Conservation (phyloP, 2,113 vertebrate species). For the Columba janthina region DNA sequence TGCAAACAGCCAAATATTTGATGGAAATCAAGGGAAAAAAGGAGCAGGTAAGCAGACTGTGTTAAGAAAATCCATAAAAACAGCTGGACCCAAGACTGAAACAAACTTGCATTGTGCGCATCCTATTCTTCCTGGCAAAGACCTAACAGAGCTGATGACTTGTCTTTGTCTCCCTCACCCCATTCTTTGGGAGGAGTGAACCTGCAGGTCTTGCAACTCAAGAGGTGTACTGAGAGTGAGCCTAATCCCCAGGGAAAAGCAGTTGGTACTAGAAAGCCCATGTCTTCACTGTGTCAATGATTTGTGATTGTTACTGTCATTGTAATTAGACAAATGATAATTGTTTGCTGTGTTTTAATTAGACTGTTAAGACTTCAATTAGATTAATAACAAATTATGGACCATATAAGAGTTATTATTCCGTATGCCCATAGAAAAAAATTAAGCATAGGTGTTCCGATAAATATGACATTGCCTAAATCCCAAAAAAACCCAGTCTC, state of each 20-base stretch:
- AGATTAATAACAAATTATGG: neutral
- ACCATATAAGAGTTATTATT: neutral
- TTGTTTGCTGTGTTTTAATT: neutral
- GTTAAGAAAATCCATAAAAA: neutral
- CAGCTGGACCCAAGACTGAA: neutral
- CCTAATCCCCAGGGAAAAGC: neutral
- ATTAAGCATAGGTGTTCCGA: neutral
- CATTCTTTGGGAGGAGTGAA: neutral
- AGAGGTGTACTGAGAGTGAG: neutral
- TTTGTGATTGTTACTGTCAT: neutral
- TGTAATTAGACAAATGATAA: neutral
- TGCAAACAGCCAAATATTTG: neutral
- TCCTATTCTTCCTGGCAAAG: neutral
- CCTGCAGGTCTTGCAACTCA: fast-evolving
- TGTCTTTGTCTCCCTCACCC: neutral
- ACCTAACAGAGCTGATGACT: neutral
- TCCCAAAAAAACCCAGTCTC: neutral
- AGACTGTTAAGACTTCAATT: neutral
- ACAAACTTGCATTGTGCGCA: neutral
- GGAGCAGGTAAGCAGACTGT: neutral
- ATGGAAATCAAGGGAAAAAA: neutral
- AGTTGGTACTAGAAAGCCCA: neutral
- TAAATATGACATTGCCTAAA: neutral
- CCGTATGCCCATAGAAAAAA: neutral
- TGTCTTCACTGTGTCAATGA: neutral